Conservation (phyloP, 2,113 vertebrate genomes). For the Paraplagusia blochii region DNA sequence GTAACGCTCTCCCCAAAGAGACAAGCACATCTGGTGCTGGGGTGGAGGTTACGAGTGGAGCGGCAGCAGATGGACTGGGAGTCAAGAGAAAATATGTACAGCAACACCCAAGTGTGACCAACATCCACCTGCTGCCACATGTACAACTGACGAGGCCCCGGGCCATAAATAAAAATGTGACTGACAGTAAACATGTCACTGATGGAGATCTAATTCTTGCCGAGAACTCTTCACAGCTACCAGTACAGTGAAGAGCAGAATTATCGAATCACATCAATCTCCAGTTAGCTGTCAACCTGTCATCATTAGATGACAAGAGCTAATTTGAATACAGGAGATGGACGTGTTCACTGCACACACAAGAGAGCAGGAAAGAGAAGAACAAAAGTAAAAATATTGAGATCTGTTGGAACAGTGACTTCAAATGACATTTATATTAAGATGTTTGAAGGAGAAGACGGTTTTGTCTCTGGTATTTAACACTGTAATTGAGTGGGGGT, state of each 20-base stretch:
- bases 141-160: slow-evolving; percentile 12
- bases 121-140: slow-evolving; percentile 30
- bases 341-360: no score
- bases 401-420: no score
- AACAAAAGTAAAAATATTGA: no score
- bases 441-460: no score
- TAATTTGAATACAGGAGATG: no score
- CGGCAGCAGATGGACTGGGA: slow-evolving; percentile 40
- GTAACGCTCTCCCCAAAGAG: slow-evolving; percentile 57
- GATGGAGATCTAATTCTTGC: slow-evolving; percentile 23
- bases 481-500: no score
- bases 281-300: slow-evolving; percentile 6
- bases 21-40: slow-evolving; percentile 48
- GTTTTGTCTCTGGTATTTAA: no score
- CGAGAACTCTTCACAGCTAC: slow-evolving; percentile 9
- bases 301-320: neutral
- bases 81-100: neutral
- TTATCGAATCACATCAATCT: slow-evolving; percentile 10
- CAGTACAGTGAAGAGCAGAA: neutral
- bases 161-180: slow-evolving; percentile 31
- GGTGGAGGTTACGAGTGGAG: slow-evolving; percentile 15
- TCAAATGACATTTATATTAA: no score
- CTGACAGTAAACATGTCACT: slow-evolving; percentile 26
- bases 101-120: neutral
- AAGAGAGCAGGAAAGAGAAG: no score